Percentiles rank a stretch among this genome's conserved stretches.
Evolutionary conservation across 2,113 vertebrate species (phyloP).

Genomic region (Bubo scandiacus): DNA sequence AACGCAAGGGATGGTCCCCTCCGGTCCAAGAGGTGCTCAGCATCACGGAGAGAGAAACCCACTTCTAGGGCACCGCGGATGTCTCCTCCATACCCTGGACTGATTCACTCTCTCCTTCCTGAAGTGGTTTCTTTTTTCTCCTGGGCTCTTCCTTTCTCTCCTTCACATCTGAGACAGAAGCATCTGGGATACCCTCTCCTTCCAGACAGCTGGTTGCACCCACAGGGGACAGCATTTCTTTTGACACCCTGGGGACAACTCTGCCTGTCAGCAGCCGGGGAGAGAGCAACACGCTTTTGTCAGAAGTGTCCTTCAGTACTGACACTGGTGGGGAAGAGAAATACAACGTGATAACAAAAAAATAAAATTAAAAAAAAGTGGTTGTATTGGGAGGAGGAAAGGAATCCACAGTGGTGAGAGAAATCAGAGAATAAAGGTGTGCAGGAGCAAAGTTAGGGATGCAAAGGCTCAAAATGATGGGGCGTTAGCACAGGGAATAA

Average conservation of each 20-base stretch:
- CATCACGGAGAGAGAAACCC: conserved; percentile 71
- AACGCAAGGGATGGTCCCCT: background rate
- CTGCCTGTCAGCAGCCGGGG: background rate
- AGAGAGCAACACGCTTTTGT: background rate
- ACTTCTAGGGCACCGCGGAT: conserved; percentile 32
- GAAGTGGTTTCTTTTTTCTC: conserved; percentile 2
- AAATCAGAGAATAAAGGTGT: background rate
- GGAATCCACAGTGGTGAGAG: background rate
- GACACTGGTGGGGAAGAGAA: background rate
- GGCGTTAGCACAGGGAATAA: background rate
- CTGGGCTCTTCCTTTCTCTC: background rate
- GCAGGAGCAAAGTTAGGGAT: background rate
- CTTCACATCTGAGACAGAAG: background rate
- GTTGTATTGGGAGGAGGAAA: background rate
- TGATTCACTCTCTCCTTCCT: background rate
- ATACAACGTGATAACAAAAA: background rate
- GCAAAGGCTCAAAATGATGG: background rate
- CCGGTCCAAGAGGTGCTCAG: conserved; percentile 42
- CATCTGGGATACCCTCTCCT: background rate
- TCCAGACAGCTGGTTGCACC: background rate
- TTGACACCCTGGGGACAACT: background rate
- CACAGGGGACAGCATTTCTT: background rate
- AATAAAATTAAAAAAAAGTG: fast-evolving
- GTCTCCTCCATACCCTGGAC: background rate
- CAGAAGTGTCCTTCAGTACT: background rate